These are phyloP conservation scores for Alexandromys fortis DNA, from an alignment of 2,113 vertebrate species.

Conservation along the genomic window DNA sequence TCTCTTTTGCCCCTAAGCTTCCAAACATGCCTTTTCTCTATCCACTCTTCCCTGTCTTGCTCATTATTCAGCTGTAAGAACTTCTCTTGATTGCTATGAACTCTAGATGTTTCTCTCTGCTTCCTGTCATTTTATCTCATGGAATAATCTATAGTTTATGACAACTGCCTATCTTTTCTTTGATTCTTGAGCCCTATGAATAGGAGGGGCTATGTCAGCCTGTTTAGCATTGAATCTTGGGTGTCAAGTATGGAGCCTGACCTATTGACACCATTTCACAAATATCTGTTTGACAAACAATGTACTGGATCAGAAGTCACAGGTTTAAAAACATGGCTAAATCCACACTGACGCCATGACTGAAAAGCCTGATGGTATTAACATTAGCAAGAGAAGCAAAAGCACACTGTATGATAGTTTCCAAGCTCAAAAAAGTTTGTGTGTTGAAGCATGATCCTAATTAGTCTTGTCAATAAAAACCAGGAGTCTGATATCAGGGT, in stretches of 20 bases:
- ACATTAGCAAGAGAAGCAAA: not conserved
- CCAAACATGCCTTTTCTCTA: not conserved
- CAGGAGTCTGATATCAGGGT: too few relatives aligned
- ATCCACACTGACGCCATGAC: not conserved
- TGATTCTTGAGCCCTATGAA: not conserved
- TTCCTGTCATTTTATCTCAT: not conserved
- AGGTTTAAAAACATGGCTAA: constrained; percentile 29
- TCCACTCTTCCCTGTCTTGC: not conserved
- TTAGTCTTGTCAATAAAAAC: too few relatives aligned
- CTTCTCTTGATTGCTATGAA: not conserved
- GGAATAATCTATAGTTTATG: not conserved
- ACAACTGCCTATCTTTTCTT: not conserved
- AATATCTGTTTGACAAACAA: constrained; percentile 50
- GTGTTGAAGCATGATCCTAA: too few relatives aligned
- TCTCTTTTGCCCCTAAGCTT: constrained; percentile 6
- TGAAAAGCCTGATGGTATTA: constrained; percentile 16
- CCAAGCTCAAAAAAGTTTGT: not conserved
- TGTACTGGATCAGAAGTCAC: constrained; percentile 18
- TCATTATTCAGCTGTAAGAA: not conserved
- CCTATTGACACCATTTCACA: not conserved
- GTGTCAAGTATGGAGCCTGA: not conserved
- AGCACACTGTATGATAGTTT: not conserved
- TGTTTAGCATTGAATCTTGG: not conserved
- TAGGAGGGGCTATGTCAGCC: not conserved
- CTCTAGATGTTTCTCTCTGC: not conserved